phyloP scores from a whole-genome alignment of 2,113 vertebrate species.

The Rhodinocichla rosea region DNA sequence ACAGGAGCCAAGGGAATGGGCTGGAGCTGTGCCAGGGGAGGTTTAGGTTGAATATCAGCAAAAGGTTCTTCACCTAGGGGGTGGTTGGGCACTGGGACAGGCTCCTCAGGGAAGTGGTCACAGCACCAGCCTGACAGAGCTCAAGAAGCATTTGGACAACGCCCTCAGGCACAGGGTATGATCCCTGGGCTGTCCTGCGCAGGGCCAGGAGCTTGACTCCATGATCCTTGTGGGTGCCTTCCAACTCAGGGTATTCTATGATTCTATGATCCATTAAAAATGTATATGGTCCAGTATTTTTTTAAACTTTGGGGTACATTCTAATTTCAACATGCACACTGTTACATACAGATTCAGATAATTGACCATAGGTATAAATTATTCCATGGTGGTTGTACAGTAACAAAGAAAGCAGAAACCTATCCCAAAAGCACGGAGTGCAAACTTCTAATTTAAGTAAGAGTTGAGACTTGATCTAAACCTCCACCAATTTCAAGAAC shows the following conservation, averaged over 20 bases:
- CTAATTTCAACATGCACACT: not conserved
- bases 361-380: not conserved
- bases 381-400: not conserved
- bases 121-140: not conserved
- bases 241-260: not conserved
- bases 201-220: rapidly evolving
- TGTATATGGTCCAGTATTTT: not conserved
- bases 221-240: not conserved
- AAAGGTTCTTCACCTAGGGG: not conserved
- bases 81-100: rapidly evolving
- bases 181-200: not conserved
- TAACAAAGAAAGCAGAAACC: not conserved
- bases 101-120: not conserved
- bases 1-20: rapidly evolving
- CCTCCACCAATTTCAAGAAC: not conserved
- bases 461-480: not conserved
- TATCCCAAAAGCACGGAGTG: not conserved
- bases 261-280: not conserved
- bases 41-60: not conserved
- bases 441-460: not conserved
- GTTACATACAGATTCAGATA: not conserved
- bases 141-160: not conserved
- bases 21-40: not conserved
- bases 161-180: not conserved
- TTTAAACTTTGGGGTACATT: not conserved